Conservation (phyloP, 2,113 vertebrate genomes). For the Nesoenas mayeri region DNA sequence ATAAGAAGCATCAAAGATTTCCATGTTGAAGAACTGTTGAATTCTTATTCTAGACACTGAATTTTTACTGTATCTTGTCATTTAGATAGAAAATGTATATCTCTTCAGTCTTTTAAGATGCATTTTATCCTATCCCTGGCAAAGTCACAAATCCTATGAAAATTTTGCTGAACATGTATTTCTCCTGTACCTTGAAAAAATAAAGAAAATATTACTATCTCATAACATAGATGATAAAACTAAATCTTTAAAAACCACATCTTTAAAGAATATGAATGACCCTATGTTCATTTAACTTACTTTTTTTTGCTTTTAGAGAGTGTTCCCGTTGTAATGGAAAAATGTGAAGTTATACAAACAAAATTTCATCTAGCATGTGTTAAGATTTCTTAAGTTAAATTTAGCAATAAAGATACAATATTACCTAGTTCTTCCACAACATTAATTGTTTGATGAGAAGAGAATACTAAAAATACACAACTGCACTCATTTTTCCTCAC, state of each 20-base stretch:
- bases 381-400: neutral
- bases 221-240: neutral
- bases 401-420: neutral
- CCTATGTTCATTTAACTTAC: neutral
- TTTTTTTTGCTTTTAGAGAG: neutral
- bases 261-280: neutral
- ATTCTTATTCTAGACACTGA: neutral
- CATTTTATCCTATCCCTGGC: neutral
- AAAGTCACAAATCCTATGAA: neutral
- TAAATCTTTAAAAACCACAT: neutral
- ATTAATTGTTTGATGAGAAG: neutral
- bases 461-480: neutral
- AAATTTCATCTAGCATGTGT: neutral
- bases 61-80: neutral
- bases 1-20: neutral
- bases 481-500: neutral
- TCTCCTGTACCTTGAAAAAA: neutral
- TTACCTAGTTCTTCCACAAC: neutral
- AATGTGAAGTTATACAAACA: neutral
- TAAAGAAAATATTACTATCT: neutral
- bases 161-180: neutral
- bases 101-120: neutral
- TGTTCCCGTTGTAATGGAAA: neutral
- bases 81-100: neutral
- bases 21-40: neutral